Evolutionary conservation across 1,140 invertebrate genomes (phyloP).

Genomic region (Drosophila punjabiensis): DNA sequence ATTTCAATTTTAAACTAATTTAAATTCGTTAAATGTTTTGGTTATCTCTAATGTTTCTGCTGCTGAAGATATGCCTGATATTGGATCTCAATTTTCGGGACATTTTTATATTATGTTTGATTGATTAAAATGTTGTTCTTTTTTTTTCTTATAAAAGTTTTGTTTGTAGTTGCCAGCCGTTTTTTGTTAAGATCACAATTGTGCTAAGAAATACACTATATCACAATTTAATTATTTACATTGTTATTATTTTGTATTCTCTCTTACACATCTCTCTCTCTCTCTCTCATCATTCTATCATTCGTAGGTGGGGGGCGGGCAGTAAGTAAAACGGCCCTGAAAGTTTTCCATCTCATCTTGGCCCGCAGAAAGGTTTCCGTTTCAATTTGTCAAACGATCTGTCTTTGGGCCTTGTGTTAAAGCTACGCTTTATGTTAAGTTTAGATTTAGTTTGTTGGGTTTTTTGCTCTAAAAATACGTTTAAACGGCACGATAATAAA

Average conservation of each 20-base stretch:
- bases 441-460: constrained; percentile 45
- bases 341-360: constrained; percentile 24
- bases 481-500: constrained; percentile 42
- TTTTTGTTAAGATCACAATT: constrained; percentile 76
- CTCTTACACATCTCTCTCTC: constrained; percentile 37
- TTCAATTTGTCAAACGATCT: constrained; percentile 12
- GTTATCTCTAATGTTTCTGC: constrained; percentile 28
- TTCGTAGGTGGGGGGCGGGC: constrained; percentile 66
- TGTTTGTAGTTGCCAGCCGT: constrained; percentile 75
- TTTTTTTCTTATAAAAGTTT: constrained; percentile 61
- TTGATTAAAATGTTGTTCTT: constrained; percentile 56
- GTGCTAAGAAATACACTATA: constrained; percentile 82
- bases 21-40: constrained; percentile 75
- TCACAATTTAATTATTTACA: constrained; percentile 84
- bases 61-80: constrained; percentile 66
- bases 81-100: constrained; percentile 35
- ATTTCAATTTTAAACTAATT: constrained; percentile 63
- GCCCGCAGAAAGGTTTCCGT: constrained; percentile 5
- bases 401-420: constrained; percentile 48
- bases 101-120: constrained; percentile 25
- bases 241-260: constrained; percentile 72
- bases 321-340: constrained; percentile 53
- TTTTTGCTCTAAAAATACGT: constrained; percentile 45
- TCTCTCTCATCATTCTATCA: constrained; percentile 12
- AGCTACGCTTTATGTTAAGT: constrained; percentile 69